Percentiles rank a stretch among this genome's conserved stretches.
phyloP scores from a whole-genome alignment of 2,888 invertebrate genomes.

The Drosophila neoperkinsi region DNA sequence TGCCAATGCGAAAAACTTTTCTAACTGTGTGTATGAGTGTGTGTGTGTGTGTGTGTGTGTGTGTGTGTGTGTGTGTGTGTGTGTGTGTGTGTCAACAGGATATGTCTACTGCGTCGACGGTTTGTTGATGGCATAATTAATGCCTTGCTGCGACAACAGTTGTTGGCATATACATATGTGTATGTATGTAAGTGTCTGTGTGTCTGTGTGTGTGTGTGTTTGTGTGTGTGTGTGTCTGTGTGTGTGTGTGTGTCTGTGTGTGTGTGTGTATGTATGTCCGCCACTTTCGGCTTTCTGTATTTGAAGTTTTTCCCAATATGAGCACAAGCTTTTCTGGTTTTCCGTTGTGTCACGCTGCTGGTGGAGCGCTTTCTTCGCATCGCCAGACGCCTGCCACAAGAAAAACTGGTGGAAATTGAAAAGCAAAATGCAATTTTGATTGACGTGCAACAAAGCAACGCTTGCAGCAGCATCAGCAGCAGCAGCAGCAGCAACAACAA shows the following conservation, averaged over 20 bases:
- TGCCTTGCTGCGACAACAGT: conserved; percentile 66
- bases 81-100: conserved; percentile 64
- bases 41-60: conserved; percentile 12
- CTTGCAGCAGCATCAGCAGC: background rate
- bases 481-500: background rate
- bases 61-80: conserved; percentile 18
- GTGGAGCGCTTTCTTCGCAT: conserved; percentile 34
- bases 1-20: conserved; percentile 68
- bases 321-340: conserved; percentile 59
- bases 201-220: no score
- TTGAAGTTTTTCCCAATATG: conserved; percentile 46
- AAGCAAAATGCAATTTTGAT: conserved; percentile 68
- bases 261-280: background rate
- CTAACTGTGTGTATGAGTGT: conserved; percentile 3
- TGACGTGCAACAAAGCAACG: conserved; percentile 49
- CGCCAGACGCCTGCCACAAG: conserved; percentile 4
- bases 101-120: conserved; percentile 62
- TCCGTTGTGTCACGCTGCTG: conserved; percentile 8
- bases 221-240: background rate
- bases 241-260: background rate
- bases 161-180: background rate
- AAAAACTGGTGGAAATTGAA: conserved; percentile 47
- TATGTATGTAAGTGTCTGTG: background rate
- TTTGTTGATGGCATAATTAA: conserved; percentile 76
- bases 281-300: conserved; percentile 53